Evolutionary conservation across 2,797 vertebrate genomes (phyloP).

Genomic region (Enteromius afrohamiltoni): DNA sequence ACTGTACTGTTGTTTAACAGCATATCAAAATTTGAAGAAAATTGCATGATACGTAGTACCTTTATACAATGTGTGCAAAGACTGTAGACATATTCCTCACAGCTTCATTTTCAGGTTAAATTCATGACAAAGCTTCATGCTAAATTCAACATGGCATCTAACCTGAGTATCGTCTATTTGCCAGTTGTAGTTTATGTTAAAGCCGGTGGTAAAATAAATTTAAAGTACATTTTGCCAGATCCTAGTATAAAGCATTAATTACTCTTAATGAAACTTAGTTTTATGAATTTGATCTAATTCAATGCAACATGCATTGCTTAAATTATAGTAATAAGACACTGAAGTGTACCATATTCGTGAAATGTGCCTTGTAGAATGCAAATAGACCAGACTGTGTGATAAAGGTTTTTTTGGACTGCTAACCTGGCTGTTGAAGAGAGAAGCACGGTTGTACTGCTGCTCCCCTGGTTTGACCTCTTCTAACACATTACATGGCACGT

Average conservation of each 20-base stretch:
- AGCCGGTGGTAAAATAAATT: background rate
- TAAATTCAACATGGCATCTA: background rate
- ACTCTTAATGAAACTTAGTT: background rate
- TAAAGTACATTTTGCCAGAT: background rate
- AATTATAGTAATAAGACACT: background rate
- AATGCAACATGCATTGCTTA: background rate
- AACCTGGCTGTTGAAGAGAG: constrained; percentile 59
- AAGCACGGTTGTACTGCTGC: constrained; percentile 42
- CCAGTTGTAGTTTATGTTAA: background rate
- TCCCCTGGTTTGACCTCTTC: constrained; percentile 75
- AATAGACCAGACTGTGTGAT: background rate
- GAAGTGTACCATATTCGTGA: background rate
- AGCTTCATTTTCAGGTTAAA: background rate
- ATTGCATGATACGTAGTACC: background rate
- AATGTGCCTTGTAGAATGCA: background rate
- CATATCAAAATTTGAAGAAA: background rate
- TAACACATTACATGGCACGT: constrained; percentile 83
- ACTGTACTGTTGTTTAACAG: background rate
- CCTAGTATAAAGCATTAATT: background rate
- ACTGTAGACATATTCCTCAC: background rate
- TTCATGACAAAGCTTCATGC: background rate
- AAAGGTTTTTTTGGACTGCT: background rate
- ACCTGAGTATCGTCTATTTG: background rate
- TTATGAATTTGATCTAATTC: background rate
- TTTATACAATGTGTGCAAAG: background rate